Percentiles rank a stretch among this genome's conserved stretches.
Conservation (phyloP, 2,888 invertebrate genomes). For the Lordiphosa fenestrarum region DNA sequence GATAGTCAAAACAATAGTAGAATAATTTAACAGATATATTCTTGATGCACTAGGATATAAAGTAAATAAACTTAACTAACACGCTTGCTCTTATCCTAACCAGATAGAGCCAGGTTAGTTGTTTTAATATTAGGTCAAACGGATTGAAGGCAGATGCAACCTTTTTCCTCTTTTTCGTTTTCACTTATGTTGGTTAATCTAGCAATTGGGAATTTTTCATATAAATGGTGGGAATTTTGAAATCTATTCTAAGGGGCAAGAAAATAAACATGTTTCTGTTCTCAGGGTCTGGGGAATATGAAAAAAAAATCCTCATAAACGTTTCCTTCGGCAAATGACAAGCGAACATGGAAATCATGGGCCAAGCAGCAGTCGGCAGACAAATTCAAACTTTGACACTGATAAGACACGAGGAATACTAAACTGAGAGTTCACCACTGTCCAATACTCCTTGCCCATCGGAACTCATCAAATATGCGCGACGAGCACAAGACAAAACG, state of each 20-base stretch:
- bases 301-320: conserved; percentile 11
- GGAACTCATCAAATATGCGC: conserved; percentile 71
- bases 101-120: too few relatives aligned
- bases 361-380: conserved; percentile 17
- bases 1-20: too few relatives aligned
- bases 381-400: conserved; percentile 47
- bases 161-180: too few relatives aligned
- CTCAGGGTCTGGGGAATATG: conserved; percentile 12
- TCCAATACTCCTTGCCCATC: conserved; percentile 37
- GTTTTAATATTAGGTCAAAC: too few relatives aligned
- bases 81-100: too few relatives aligned
- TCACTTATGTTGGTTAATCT: too few relatives aligned
- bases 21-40: too few relatives aligned
- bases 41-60: too few relatives aligned
- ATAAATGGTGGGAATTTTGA: conserved; percentile 8
- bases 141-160: too few relatives aligned
- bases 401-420: conserved; percentile 51
- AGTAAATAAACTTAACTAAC: too few relatives aligned
- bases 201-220: too few relatives aligned
- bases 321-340: conserved; percentile 23
- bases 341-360: conserved; percentile 17
- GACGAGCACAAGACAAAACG: conserved; percentile 52
- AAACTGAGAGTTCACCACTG: conserved; percentile 23
- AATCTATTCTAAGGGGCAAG: not conserved
- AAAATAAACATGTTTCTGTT: conserved; percentile 4